phyloP scores from a whole-genome alignment of 2,113 vertebrate genomes.

The Urocitellus parryii region DNA sequence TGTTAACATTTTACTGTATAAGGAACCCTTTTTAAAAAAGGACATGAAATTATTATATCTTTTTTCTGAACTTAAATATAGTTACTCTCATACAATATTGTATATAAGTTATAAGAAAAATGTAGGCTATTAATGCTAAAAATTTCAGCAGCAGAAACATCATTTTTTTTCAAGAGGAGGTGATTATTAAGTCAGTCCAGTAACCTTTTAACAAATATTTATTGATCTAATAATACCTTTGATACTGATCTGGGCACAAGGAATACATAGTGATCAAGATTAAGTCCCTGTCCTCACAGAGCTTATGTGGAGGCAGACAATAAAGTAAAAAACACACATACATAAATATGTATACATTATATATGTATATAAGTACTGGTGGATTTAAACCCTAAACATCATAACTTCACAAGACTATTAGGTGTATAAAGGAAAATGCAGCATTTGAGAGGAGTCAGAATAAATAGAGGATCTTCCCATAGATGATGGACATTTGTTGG shows the following conservation, averaged over 20 bases:
- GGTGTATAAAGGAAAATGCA: background rate
- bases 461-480: background rate
- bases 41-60: background rate
- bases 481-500: background rate
- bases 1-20: background rate
- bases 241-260: background rate
- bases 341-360: background rate
- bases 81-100: background rate
- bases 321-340: background rate
- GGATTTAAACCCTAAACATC: background rate
- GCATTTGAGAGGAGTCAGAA: background rate
- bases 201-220: slow-evolving; percentile 16
- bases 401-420: slow-evolving; percentile 1
- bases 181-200: background rate
- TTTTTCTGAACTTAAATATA: background rate
- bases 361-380: background rate
- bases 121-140: background rate
- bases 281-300: background rate
- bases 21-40: background rate
- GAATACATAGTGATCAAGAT: background rate
- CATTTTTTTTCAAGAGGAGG: background rate
- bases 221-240: background rate
- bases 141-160: background rate
- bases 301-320: background rate
- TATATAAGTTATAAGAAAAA: slow-evolving; percentile 23